Evolutionary conservation across 2,888 invertebrate genomes (phyloP).

Genomic region (Cataglyphis albicans): DNA sequence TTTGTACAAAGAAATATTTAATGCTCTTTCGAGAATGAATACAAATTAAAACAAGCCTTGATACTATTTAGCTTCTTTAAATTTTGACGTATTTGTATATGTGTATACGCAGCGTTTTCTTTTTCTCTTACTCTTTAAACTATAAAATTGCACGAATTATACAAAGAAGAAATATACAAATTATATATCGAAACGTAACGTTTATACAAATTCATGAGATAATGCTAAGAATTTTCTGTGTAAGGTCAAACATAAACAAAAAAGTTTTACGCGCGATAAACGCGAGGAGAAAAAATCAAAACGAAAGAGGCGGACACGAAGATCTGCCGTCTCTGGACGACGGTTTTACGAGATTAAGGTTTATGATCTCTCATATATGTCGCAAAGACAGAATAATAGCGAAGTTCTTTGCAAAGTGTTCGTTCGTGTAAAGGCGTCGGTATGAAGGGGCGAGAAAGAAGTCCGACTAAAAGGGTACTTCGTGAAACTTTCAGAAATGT

Average conservation of each 20-base stretch:
- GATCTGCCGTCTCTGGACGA: constrained; percentile 40
- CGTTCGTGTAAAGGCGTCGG: background rate
- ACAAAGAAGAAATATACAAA: background rate
- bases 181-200: background rate
- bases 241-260: background rate
- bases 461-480: constrained; percentile 47
- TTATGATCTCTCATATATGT: constrained; percentile 59
- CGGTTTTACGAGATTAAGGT: constrained; percentile 67
- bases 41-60: background rate
- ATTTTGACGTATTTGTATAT: background rate
- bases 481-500: constrained; percentile 39
- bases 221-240: background rate
- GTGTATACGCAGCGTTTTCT: background rate
- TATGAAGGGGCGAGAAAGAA: constrained; percentile 32
- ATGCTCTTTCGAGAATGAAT: background rate
- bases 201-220: constrained; percentile 6
- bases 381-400: constrained; percentile 60
- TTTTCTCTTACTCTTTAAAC: too few relatives aligned
- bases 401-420: constrained; percentile 39
- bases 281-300: constrained; percentile 2
- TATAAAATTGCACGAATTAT: background rate
- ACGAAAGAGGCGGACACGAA: constrained; percentile 15
- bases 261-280: constrained; percentile 25
- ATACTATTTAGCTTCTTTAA: background rate
- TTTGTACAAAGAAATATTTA: background rate